Percentiles rank a stretch among this genome's conserved stretches.
Conservation (phyloP, 2,888 invertebrate genomes). For the Matsumyia berberina region DNA sequence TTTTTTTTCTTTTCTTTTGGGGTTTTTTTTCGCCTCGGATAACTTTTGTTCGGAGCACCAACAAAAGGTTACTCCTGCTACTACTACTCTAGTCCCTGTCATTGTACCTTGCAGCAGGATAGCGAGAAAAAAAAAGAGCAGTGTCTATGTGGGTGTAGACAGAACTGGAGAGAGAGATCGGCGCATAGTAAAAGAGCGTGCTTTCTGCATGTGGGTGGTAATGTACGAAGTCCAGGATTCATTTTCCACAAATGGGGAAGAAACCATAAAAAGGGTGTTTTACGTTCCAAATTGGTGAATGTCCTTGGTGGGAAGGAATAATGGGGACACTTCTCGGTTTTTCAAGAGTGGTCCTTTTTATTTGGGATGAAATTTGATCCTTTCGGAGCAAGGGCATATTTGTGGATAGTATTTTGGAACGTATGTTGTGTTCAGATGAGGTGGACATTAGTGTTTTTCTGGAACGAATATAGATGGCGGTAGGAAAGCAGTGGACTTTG, state of each 20-base stretch:
- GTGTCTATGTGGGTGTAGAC: slow-evolving; percentile 29
- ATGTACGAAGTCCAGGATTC: background rate
- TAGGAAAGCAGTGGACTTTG: background rate
- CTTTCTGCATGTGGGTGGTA: background rate
- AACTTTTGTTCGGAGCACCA: slow-evolving; percentile 65
- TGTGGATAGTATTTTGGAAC: background rate
- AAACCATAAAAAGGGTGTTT: slow-evolving; percentile 2
- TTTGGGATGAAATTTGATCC: background rate
- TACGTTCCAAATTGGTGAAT: too few relatives aligned
- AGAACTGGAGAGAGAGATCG: slow-evolving; percentile 1
- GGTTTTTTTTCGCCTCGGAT: slow-evolving; percentile 42
- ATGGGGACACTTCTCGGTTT: background rate
- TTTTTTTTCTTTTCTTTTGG: slow-evolving; percentile 32
- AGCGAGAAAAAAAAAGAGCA: slow-evolving; percentile 37
- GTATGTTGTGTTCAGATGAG: background rate
- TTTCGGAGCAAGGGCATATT: background rate
- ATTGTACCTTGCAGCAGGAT: slow-evolving; percentile 60
- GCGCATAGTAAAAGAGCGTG: slow-evolving; percentile 1
- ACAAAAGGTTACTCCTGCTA: slow-evolving; percentile 73
- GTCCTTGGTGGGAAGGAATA: background rate
- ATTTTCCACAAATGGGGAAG: slow-evolving; percentile 31
- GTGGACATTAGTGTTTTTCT: background rate
- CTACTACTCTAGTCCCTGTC: slow-evolving; percentile 66
- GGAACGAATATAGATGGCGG: background rate
- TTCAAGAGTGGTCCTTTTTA: background rate